These are phyloP conservation scores for Cephalopterus ornatus DNA, from an alignment of 2,113 vertebrate genomes.

Conservation along the genomic window DNA sequence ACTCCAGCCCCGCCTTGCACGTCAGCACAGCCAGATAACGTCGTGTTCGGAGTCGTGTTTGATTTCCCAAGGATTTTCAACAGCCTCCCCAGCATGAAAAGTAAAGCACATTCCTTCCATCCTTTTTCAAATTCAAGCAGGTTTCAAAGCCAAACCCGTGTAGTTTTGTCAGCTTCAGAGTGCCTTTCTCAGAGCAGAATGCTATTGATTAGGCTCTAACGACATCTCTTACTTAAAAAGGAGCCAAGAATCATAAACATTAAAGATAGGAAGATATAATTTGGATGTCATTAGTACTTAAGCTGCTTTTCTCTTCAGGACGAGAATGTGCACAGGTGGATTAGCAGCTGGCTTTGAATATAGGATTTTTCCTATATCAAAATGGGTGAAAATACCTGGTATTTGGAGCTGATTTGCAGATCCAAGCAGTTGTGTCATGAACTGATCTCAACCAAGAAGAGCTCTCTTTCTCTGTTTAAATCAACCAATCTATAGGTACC, in stretches of 20 bases:
- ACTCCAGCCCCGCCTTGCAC: rapidly evolving
- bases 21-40: background rate
- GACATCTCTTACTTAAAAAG: background rate
- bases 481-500: rapidly evolving
- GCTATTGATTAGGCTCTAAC: conserved; percentile 40
- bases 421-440: background rate
- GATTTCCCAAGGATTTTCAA: background rate
- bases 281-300: conserved; percentile 8
- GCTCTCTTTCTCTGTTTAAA: background rate
- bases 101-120: background rate
- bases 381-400: background rate
- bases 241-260: background rate
- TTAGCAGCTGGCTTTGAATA: background rate
- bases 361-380: background rate
- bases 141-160: background rate
- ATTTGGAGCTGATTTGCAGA: background rate
- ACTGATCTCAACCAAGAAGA: background rate
- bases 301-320: background rate
- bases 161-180: background rate
- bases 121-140: background rate
- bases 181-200: conserved; percentile 21
- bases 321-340: background rate
- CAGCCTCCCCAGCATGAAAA: background rate
- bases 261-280: background rate
- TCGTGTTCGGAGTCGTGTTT: rapidly evolving